Percentiles rank a stretch among this genome's conserved stretches.
Conservation (phyloP, 2,888 invertebrate species). For the Crioceris asparagi region DNA sequence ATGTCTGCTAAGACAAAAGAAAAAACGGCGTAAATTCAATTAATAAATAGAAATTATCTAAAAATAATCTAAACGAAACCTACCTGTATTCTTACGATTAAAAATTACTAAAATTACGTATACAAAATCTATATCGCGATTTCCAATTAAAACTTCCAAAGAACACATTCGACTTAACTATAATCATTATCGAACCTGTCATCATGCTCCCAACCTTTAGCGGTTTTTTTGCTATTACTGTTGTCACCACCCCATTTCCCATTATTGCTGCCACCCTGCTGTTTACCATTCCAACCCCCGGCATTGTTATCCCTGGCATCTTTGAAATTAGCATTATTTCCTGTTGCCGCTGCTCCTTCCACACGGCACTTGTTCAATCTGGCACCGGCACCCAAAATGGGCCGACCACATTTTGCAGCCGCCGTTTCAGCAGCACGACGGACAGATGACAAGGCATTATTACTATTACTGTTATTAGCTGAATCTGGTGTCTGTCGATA, state of each 20-base stretch:
- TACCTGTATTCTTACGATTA: too few relatives aligned
- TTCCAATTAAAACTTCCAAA: too few relatives aligned
- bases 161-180: conserved; percentile 24
- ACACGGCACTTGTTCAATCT: conserved; percentile 20
- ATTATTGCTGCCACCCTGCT: conserved; percentile 17
- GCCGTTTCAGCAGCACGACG: too few relatives aligned
- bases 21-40: too few relatives aligned
- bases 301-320: conserved; percentile 11
- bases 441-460: too few relatives aligned
- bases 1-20: too few relatives aligned
- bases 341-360: conserved; percentile 16
- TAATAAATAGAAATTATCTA: too few relatives aligned
- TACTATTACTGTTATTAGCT: too few relatives aligned
- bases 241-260: conserved; percentile 10
- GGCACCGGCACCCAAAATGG: conserved; percentile 34
- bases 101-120: too few relatives aligned
- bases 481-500: too few relatives aligned
- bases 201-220: conserved; percentile 36
- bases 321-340: conserved; percentile 18
- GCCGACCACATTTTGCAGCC: conserved; percentile 24
- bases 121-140: too few relatives aligned
- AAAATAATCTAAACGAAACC: too few relatives aligned
- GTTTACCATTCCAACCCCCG: conserved; percentile 14
- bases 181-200: conserved; percentile 36
- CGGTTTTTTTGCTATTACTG: conserved; percentile 7